Evolutionary conservation across 2,888 invertebrate genomes (phyloP).

Genomic region (Caenorhabditis japonica): DNA sequence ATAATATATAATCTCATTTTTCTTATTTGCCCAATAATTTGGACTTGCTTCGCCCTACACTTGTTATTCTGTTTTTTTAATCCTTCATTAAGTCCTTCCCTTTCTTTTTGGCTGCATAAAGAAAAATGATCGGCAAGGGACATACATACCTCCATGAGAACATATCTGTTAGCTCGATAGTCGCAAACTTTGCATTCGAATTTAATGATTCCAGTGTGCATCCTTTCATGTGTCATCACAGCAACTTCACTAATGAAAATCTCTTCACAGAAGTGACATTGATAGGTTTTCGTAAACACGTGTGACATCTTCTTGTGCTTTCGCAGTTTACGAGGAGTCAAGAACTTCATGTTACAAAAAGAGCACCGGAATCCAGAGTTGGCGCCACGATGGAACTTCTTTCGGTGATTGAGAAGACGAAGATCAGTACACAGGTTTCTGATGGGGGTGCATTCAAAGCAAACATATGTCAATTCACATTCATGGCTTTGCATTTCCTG

Average conservation of each 20-base stretch:
- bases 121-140: neutral
- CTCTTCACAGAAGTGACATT: conserved; percentile 76
- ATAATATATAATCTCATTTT: conserved; percentile 16
- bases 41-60: conserved; percentile 27
- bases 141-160: conserved; percentile 68
- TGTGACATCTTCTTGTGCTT: conserved; percentile 76
- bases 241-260: conserved; percentile 70
- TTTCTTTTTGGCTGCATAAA: neutral
- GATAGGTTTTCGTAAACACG: conserved; percentile 73
- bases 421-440: conserved; percentile 73
- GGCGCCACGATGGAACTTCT: conserved; percentile 67
- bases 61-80: conserved; percentile 63
- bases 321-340: conserved; percentile 74
- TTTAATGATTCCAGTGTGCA: conserved; percentile 77
- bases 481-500: conserved; percentile 68
- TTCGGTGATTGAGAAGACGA: conserved; percentile 58
- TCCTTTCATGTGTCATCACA: conserved; percentile 74
- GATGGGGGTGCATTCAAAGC: conserved; percentile 76
- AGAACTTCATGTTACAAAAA: conserved; percentile 71
- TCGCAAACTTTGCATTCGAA: conserved; percentile 75
- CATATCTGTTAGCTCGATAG: conserved; percentile 67
- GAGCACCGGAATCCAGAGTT: conserved; percentile 69
- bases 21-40: conserved; percentile 23
- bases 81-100: no score
- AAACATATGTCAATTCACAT: conserved; percentile 75